Conservation (phyloP, 2,888 invertebrate genomes). For the Pristionchus arcanus region DNA sequence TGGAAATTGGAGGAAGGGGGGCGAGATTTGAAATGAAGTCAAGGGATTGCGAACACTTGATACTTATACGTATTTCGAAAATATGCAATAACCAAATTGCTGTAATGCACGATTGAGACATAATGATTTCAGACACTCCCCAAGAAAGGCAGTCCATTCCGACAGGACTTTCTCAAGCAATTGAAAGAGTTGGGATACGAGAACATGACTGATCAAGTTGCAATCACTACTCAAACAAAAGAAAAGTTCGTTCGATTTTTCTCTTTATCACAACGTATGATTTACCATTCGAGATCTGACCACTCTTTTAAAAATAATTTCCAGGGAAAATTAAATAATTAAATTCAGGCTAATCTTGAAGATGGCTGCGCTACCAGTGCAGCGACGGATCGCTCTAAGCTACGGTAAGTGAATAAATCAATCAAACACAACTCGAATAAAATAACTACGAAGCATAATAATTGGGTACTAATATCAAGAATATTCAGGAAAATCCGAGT, state of each 20-base stretch:
- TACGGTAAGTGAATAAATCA: slow-evolving; percentile 56
- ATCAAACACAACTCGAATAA: too few species aligned
- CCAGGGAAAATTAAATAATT: neutral
- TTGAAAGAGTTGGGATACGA: slow-evolving; percentile 75
- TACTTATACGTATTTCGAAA: neutral
- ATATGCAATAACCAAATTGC: too few species aligned
- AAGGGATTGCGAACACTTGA: neutral
- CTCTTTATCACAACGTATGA: too few species aligned
- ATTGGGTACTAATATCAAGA: too few species aligned
- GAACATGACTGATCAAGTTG: slow-evolving; percentile 78
- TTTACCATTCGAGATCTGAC: too few species aligned
- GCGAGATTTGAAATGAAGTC: neutral
- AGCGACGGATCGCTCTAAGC: slow-evolving; percentile 67
- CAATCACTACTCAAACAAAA: slow-evolving; percentile 77
- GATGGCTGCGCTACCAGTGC: slow-evolving; percentile 71
- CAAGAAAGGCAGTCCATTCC: slow-evolving; percentile 67
- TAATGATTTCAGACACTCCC: slow-evolving; percentile 58
- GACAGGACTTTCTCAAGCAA: slow-evolving; percentile 75
- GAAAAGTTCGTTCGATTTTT: slow-evolving; percentile 71
- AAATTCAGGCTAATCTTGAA: slow-evolving; percentile 73
- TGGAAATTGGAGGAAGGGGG: neutral
- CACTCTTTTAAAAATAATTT: too few species aligned
- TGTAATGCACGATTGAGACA: neutral
- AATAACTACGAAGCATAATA: too few species aligned
- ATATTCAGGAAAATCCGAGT: slow-evolving; percentile 59